Percentiles rank a stretch among this genome's conserved stretches.
These are phyloP conservation scores for Rhagium mordax DNA, from an alignment of 2,888 invertebrate genomes.

Conservation along the genomic window DNA sequence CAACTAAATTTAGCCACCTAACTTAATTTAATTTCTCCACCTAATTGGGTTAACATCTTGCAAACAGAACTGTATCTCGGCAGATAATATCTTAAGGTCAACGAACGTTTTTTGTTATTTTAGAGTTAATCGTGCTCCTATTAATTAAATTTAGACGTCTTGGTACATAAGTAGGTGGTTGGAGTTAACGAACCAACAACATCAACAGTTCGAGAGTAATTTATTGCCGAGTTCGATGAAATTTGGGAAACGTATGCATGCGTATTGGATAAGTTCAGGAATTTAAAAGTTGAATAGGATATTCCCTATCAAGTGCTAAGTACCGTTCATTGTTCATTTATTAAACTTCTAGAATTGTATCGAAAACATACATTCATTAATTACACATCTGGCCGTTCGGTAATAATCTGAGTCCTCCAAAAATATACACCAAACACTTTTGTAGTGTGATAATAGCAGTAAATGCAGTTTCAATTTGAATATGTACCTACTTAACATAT, in stretches of 20 bases:
- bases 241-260: too few species aligned
- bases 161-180: slow-evolving; percentile 4
- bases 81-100: slow-evolving; percentile 12
- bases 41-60: slow-evolving; percentile 12
- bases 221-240: neutral
- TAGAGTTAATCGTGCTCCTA: slow-evolving; percentile 15
- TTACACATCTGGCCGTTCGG: too few species aligned
- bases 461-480: too few species aligned
- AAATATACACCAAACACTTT: too few species aligned
- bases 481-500: neutral
- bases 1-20: neutral
- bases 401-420: too few species aligned
- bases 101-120: slow-evolving; percentile 25
- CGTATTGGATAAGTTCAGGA: too few species aligned
- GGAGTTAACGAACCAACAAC: slow-evolving; percentile 22
- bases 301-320: too few species aligned
- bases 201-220: neutral
- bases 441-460: too few species aligned
- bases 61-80: neutral
- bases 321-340: too few species aligned
- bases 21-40: neutral
- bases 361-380: too few species aligned
- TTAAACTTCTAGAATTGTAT: too few species aligned
- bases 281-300: too few species aligned
- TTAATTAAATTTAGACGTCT: slow-evolving; percentile 27